Evolutionary conservation across 2,113 vertebrate species (phyloP).

Genomic region (Scomber japonicus): DNA sequence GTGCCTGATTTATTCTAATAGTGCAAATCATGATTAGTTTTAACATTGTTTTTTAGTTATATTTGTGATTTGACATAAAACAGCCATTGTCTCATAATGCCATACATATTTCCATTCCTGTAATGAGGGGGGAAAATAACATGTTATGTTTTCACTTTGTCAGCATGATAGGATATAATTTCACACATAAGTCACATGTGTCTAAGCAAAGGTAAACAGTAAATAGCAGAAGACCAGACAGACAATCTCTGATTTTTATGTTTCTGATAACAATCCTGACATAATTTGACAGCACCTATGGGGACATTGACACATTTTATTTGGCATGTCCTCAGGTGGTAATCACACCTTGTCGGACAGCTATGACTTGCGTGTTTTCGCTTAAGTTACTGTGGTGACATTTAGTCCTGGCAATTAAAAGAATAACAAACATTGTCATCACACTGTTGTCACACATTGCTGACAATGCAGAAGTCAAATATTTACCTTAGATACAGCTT

Average conservation of each 20-base stretch:
- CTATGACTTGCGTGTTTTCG: slow-evolving; percentile 25
- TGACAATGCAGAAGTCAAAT: neutral
- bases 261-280: neutral
- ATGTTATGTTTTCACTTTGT: neutral
- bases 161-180: neutral
- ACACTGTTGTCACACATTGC: neutral
- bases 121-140: neutral
- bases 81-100: neutral
- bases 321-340: neutral
- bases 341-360: slow-evolving; percentile 24
- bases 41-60: neutral
- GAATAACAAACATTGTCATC: neutral
- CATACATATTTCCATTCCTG: neutral
- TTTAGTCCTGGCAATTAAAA: neutral
- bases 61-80: neutral
- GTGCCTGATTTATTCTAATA: neutral
- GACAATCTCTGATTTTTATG: too few relatives aligned
- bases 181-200: neutral
- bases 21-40: neutral
- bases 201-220: neutral
- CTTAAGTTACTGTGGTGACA: slow-evolving; percentile 23
- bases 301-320: neutral
- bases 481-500: neutral
- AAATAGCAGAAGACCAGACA: neutral
- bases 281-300: neutral